Evolutionary conservation across 2,888 invertebrate genomes (phyloP).

Genomic region (Abrostola triplasia): DNA sequence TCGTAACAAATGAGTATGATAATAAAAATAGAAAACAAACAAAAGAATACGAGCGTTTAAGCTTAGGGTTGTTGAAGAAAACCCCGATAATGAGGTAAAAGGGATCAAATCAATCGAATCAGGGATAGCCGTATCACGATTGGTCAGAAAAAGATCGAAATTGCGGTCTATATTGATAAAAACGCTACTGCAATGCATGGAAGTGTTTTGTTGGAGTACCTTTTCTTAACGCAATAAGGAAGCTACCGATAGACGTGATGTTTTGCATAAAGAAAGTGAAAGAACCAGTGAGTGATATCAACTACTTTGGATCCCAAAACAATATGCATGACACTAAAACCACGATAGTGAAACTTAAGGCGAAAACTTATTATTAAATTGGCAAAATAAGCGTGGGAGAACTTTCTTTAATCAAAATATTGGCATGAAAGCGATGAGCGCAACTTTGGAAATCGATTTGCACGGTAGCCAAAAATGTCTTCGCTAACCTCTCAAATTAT

Average conservation of each 20-base stretch:
- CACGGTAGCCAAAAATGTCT: not conserved
- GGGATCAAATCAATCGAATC: too few species aligned
- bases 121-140: too few species aligned
- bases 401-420: not conserved
- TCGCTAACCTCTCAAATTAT: not conserved
- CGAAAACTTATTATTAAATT: not conserved
- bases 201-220: too few species aligned
- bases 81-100: too few species aligned
- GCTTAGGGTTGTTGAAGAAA: not conserved
- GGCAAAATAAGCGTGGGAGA: not conserved
- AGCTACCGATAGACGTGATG: too few species aligned
- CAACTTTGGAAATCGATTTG: not conserved
- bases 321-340: not conserved
- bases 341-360: not conserved
- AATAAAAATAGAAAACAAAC: constrained; percentile 16
- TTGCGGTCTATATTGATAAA: too few species aligned
- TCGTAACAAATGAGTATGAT: constrained; percentile 10
- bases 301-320: too few species aligned
- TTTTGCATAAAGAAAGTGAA: too few species aligned
- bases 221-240: too few species aligned
- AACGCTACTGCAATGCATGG: too few species aligned
- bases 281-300: too few species aligned
- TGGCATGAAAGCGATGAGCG: not conserved
- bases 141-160: too few species aligned
- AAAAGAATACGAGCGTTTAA: not conserved